Percentiles rank a stretch among this genome's conserved stretches.
These are phyloP conservation scores for Anthoptus insignis DNA, from an alignment of 2,888 invertebrate species.

Conservation along the genomic window DNA sequence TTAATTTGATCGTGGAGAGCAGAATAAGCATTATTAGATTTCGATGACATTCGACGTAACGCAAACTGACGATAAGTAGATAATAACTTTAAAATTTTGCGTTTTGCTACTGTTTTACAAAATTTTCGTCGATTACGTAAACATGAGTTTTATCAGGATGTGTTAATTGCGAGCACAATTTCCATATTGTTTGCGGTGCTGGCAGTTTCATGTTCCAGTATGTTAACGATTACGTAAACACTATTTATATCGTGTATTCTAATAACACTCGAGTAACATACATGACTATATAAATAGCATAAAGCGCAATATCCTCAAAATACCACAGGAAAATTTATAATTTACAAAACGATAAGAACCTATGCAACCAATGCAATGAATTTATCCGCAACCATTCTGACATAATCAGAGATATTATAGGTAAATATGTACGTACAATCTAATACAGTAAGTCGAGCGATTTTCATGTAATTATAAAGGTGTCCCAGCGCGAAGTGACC, in stretches of 20 bases:
- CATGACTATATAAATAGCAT: constrained; percentile 16
- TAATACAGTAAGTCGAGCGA: too few relatives aligned
- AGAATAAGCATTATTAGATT: neutral
- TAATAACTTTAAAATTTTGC: too few relatives aligned
- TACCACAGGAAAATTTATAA: neutral
- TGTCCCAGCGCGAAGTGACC: too few relatives aligned
- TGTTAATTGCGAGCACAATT: constrained; percentile 23
- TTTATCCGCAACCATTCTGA: neutral
- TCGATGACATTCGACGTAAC: too few relatives aligned
- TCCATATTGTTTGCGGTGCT: constrained; percentile 29
- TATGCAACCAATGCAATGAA: too few relatives aligned
- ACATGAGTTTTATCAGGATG: constrained; percentile 32
- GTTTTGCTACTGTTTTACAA: neutral
- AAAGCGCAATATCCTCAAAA: neutral
- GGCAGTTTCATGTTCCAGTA: constrained; percentile 24
- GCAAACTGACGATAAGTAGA: too few relatives aligned
- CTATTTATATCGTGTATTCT: constrained; percentile 21
- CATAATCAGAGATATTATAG: too few relatives aligned
- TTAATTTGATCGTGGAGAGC: neutral
- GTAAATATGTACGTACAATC: too few relatives aligned
- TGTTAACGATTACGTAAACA: constrained; percentile 28
- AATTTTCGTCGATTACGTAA: constrained; percentile 32
- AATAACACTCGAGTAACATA: constrained; percentile 18
- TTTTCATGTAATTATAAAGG: too few relatives aligned
- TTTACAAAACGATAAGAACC: neutral